Base-by-base conservation (phyloP, 1,140 invertebrate species). In the Aporrectodea caliginosa region DNA sequence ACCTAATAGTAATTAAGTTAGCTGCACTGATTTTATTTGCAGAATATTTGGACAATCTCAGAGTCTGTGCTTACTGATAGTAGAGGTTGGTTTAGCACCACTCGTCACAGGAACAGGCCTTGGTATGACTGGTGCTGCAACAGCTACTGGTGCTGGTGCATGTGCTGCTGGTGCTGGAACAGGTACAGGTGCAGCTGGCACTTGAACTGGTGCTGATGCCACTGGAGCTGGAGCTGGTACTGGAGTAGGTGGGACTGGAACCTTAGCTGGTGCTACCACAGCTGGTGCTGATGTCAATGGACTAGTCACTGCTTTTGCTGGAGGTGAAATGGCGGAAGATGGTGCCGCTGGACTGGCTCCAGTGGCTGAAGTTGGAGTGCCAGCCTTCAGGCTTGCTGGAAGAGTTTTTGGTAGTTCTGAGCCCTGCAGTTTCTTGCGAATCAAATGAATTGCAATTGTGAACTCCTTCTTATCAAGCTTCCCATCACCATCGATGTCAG, bases 391-490 rank as follows among this genome's bases (percentile, higher is more conserved):
- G 80, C 91, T 90, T 31, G 93, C 92, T 71, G 97, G 97, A 74
- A 98, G 89, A 2, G 90, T 87, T 85, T 93, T 93, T 0, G 97
- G 97, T 78, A 98, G 90, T 86, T 98, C 95, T 87, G 93, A 92
- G 22, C 96, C 96, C 81, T 94, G 92, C 29, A 88, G 89, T 89
- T 98, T 98, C 77, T 97, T 90, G 88, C 95, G 95, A 74, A 99
- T 98, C 72, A 99, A 91, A 91, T 98, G 97, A 89, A 97, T 98
- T 73, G 97, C 97, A 84, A 99, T 97, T 75, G 94, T 96, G 88
- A 99, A 99, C 89, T 99, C 97, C 85, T 94, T 93, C 73, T 95
- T 92, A 87, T 98, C 94, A 92, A 99, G 93, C 90, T 95, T 95
- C 0, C 97, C 97, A 92, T 99, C 97, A 69, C 93, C 92, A 90